Conservation (phyloP, 1,140 invertebrate species). For the Octopus sinensis region DNA sequence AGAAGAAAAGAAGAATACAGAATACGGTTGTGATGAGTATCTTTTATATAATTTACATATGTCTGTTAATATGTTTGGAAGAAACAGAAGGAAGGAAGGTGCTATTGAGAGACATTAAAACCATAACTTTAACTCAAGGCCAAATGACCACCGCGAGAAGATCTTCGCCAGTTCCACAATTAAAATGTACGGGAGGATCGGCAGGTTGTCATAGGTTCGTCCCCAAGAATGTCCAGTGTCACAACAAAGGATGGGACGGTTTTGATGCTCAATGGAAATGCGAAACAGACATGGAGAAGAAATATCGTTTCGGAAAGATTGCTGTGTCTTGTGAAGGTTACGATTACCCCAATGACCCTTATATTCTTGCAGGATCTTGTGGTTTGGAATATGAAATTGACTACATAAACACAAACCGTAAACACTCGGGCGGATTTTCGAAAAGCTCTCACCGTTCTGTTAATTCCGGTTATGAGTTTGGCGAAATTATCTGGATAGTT, state of each 20-base stretch:
- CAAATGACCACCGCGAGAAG: constrained; percentile 59
- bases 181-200: constrained; percentile 63
- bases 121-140: constrained; percentile 59
- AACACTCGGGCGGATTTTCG: too few species aligned
- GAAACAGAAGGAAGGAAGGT: constrained; percentile 31
- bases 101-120: constrained; percentile 57
- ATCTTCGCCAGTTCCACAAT: constrained; percentile 60
- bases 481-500: too few species aligned
- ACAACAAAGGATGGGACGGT: constrained; percentile 64
- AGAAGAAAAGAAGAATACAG: too few species aligned
- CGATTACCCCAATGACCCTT: constrained; percentile 63
- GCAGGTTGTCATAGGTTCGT: constrained; percentile 53
- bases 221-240: constrained; percentile 64
- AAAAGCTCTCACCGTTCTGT: too few species aligned
- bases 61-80: too few species aligned
- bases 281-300: constrained; percentile 63
- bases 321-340: constrained; percentile 65
- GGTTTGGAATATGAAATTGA: constrained; percentile 33
- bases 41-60: too few species aligned
- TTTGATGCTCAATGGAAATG: constrained; percentile 66
- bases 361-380: constrained; percentile 63
- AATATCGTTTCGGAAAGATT: constrained; percentile 62
- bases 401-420: too few species aligned
- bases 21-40: too few species aligned
- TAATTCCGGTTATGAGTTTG: too few species aligned